phyloP scores from a whole-genome alignment of 2,113 vertebrate genomes.

The Nesogale talazaci region DNA sequence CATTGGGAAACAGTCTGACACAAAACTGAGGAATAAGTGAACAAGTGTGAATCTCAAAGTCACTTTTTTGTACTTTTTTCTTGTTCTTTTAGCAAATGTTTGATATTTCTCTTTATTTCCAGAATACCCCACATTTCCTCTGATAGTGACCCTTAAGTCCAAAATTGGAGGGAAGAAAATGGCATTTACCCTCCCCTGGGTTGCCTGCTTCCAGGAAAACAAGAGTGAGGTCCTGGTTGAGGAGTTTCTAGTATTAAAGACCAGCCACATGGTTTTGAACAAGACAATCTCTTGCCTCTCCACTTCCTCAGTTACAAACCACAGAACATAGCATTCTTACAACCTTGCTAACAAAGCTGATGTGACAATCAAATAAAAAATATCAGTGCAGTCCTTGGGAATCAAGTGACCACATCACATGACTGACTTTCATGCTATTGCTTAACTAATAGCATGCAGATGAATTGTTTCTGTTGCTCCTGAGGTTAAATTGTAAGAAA shows the following conservation, averaged over 20 bases:
- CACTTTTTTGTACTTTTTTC: too few relatives aligned
- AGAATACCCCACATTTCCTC: too few relatives aligned
- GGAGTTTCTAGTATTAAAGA: neutral
- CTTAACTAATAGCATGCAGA: neutral
- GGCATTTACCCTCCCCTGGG: neutral
- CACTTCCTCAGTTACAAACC: accelerated
- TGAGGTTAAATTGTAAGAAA: neutral
- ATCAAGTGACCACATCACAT: neutral
- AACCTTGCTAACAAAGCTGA: too few relatives aligned
- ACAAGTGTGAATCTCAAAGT: neutral
- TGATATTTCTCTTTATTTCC: neutral
- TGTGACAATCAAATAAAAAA: neutral
- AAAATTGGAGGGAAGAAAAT: neutral
- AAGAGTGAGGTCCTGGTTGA: too few relatives aligned
- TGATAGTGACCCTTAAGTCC: neutral
- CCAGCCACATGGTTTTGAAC: neutral
- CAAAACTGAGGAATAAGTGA: neutral
- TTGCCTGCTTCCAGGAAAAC: neutral
- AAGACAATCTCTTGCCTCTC: neutral
- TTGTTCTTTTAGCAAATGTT: neutral
- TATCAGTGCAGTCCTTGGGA: too few relatives aligned
- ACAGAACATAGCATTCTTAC: neutral
- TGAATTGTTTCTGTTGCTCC: accelerated
- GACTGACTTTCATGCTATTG: neutral
- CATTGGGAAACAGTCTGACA: neutral